phyloP scores from a whole-genome alignment of 1,140 invertebrate species.

The Paralvinella palmiformis region DNA sequence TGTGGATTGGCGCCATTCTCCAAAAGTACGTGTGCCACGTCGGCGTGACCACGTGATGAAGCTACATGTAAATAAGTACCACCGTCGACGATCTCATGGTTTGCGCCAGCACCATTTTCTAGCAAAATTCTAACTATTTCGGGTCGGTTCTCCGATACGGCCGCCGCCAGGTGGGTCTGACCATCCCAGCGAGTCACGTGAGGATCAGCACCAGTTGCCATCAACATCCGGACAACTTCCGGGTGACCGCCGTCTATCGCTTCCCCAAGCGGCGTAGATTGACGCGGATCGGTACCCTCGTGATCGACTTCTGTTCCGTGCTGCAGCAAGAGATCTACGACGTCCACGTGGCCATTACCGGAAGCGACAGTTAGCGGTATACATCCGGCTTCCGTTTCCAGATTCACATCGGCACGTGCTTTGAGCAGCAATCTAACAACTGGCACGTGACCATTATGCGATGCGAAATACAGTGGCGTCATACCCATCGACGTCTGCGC shows the following conservation, averaged over 20 bases:
- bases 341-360: not conserved
- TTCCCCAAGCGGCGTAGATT: not conserved
- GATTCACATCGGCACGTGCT: not conserved
- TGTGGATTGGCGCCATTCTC: not conserved
- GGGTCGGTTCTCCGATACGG: no score
- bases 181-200: no score
- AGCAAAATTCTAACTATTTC: no score
- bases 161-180: no score
- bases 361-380: slow-evolving; percentile 3
- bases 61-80: no score
- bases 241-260: not conserved
- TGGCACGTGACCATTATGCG: not conserved
- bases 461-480: not conserved
- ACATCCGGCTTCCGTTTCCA: not conserved
- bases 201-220: no score
- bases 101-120: no score
- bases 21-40: not conserved
- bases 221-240: not conserved
- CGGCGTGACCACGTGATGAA: no score
- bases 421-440: not conserved
- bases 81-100: no score
- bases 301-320: not conserved
- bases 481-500: not conserved
- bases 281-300: not conserved
- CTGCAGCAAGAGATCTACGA: slow-evolving; percentile 1